Evolutionary conservation across 2,888 invertebrate genomes (phyloP).

Genomic region (Keiferia lycopersicella): DNA sequence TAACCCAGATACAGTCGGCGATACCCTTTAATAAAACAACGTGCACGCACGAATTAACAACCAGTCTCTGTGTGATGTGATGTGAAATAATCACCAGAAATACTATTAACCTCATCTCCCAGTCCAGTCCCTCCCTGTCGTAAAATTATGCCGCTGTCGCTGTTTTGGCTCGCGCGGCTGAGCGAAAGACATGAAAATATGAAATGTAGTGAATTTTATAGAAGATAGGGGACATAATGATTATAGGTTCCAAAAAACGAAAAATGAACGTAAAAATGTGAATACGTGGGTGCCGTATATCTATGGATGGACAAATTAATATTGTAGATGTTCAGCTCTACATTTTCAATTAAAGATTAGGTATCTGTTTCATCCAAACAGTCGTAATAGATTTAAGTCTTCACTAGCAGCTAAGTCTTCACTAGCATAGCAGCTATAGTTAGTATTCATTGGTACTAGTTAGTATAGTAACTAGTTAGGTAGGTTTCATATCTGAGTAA

Average conservation of each 20-base stretch:
- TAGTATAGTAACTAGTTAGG: no score
- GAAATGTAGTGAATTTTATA: not conserved
- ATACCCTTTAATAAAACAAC: slow-evolving; percentile 38
- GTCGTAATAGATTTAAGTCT: no score
- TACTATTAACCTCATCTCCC: slow-evolving; percentile 25
- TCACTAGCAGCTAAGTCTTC: no score
- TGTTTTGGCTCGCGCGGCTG: not conserved
- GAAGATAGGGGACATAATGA: not conserved
- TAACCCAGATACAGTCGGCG: slow-evolving; percentile 54
- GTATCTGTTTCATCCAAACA: no score
- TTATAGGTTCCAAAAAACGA: not conserved
- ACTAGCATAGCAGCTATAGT: no score
- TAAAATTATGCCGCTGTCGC: slow-evolving; percentile 5
- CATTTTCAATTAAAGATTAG: no score
- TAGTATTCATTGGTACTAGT: no score
- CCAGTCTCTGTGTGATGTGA: slow-evolving; percentile 14
- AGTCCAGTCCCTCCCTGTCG: slow-evolving; percentile 7
- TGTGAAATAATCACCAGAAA: slow-evolving; percentile 29
- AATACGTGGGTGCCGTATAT: no score
- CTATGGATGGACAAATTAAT: no score
- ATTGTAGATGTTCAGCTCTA: no score
- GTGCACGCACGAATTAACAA: slow-evolving; percentile 20
- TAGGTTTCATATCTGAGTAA: not conserved
- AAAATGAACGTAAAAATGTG: no score
- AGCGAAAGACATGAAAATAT: not conserved